phyloP scores from a whole-genome alignment of 2,797 vertebrate species.

The Rhabdomys pumilio region DNA sequence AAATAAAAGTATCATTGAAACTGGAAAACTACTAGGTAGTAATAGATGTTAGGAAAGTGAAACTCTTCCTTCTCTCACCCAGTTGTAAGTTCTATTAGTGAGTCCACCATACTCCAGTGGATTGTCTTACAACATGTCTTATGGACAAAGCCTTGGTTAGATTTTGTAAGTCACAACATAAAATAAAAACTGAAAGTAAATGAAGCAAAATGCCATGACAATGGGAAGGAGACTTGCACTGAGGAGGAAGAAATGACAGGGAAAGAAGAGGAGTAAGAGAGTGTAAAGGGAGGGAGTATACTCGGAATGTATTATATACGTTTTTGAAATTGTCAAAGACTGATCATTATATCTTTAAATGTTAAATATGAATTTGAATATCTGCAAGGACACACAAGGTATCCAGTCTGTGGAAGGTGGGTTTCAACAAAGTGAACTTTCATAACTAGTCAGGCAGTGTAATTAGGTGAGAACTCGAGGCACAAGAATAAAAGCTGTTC shows the following conservation, averaged over 20 bases:
- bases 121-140: not conserved
- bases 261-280: not conserved
- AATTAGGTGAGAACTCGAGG: not conserved
- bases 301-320: not conserved
- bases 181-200: not conserved
- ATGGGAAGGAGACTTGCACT: not conserved
- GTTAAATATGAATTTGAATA: not conserved
- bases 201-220: not conserved
- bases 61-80: not conserved
- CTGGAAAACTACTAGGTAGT: not conserved
- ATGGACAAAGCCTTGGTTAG: not conserved
- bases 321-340: not conserved
- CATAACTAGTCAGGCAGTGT: not conserved
- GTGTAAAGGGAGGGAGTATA: not conserved
- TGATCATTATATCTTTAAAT: not conserved
- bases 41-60: not conserved
- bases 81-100: not conserved
- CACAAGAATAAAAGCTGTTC: not conserved
- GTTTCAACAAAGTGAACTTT: not conserved
- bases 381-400: not conserved
- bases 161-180: not conserved
- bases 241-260: not conserved
- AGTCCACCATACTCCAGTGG: too few relatives aligned
- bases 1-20: not conserved
- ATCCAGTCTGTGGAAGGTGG: not conserved